A percentile compares a stretch with the other conserved stretches of the same genome.
phyloP scores from a whole-genome alignment of 2,113 vertebrate genomes.

The Thermophis baileyi region DNA sequence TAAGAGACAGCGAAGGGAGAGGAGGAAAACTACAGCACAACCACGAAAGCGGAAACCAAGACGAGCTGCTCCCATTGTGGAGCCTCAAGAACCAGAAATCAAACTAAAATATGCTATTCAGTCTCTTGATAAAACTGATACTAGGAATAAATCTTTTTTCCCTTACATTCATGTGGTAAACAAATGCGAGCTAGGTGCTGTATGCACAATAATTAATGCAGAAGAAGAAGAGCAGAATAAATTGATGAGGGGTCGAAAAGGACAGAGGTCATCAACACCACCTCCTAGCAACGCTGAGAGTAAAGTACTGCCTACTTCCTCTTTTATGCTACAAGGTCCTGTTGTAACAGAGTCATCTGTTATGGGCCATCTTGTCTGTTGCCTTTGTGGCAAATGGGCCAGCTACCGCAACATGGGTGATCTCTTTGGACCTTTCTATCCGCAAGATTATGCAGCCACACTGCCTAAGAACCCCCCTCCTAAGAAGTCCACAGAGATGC shows the following conservation, averaged over 20 bases:
- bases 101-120: conserved; percentile 77
- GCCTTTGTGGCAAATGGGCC: conserved; percentile 97
- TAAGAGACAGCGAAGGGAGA: conserved; percentile 78
- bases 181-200: conserved; percentile 88
- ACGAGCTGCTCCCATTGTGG: conserved; percentile 70
- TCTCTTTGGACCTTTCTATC: conserved; percentile 97
- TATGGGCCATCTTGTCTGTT: conserved; percentile 89
- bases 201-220: conserved; percentile 94
- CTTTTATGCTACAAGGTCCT: conserved; percentile 88
- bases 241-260: conserved; percentile 73
- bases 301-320: conserved; percentile 88
- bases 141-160: conserved; percentile 82
- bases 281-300: conserved; percentile 75
- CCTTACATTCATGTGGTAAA: conserved; percentile 97
- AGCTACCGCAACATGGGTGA: conserved; percentile 97
- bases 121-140: conserved; percentile 74
- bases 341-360: conserved; percentile 88
- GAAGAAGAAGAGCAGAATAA: conserved; percentile 89
- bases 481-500: conserved; percentile 74
- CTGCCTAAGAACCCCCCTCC: conserved; percentile 93
- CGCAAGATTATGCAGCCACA: conserved; percentile 90
- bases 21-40: conserved; percentile 73
- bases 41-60: conserved; percentile 70
- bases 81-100: conserved; percentile 79
- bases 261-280: conserved; percentile 75